A percentile compares a stretch with the other conserved stretches of the same genome.
phyloP scores from a whole-genome alignment of 1,140 invertebrate species.

The Lasioglossum albipes region DNA sequence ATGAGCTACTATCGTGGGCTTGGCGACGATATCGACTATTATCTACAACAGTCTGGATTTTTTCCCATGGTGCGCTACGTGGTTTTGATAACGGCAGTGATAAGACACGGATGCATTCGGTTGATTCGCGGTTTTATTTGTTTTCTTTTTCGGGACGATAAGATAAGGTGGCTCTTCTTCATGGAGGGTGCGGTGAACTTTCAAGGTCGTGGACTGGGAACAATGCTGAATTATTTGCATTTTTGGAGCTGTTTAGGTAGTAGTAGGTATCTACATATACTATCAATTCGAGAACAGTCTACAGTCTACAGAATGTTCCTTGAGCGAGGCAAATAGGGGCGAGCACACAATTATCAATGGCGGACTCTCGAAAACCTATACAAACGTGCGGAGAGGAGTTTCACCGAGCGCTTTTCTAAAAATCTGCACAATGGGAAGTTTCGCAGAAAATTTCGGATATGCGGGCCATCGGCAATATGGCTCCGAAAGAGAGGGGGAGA shows the following conservation, averaged over 20 bases:
- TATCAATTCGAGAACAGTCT: too few species aligned
- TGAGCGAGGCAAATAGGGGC: too few species aligned
- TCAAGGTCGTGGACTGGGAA: not conserved
- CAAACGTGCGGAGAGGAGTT: too few species aligned
- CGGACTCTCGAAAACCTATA: too few species aligned
- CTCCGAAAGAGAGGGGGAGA: not conserved
- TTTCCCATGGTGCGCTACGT: not conserved
- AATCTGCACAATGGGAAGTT: not conserved
- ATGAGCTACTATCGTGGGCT: not conserved
- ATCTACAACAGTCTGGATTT: not conserved
- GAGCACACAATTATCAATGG: too few species aligned
- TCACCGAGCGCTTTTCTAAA: too few species aligned
- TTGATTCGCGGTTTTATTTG: not conserved
- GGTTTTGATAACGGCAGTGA: not conserved
- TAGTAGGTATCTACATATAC: too few species aligned
- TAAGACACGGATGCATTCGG: not conserved
- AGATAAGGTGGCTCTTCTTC: not conserved
- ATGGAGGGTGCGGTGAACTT: not conserved
- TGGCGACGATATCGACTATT: not conserved
- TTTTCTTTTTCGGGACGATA: not conserved
- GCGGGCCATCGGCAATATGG: not conserved
- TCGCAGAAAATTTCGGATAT: slow-evolving; percentile 1
- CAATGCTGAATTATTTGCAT: too few species aligned
- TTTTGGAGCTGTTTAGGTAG: too few species aligned
- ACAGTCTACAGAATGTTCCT: too few species aligned